These are phyloP conservation scores for Damaliscus lunatus DNA, from an alignment of 2,113 vertebrate species.

Conservation along the genomic window DNA sequence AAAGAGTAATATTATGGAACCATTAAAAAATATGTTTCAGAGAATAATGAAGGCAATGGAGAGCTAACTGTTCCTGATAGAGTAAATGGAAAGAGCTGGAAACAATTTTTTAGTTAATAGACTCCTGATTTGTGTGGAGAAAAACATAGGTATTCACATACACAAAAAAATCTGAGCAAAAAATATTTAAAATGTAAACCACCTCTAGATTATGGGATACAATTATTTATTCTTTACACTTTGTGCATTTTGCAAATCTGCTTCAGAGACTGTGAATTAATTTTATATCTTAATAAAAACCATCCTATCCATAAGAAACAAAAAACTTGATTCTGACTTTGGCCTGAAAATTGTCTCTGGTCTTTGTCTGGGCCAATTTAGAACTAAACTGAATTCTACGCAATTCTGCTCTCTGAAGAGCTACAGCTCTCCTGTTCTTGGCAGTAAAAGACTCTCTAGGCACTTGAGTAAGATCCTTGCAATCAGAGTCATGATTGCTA, in stretches of 20 bases:
- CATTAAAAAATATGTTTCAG: slow-evolving; percentile 23
- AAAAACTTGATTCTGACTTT: not conserved
- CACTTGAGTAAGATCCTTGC: slow-evolving; percentile 62
- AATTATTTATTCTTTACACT: slow-evolving; percentile 21
- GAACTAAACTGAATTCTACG: slow-evolving; percentile 27
- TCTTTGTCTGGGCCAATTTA: slow-evolving; percentile 59
- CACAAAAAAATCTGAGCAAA: not conserved
- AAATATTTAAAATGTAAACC: not conserved
- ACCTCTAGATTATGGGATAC: not conserved
- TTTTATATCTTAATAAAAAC: slow-evolving; percentile 41
- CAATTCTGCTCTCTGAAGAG: slow-evolving; percentile 48
- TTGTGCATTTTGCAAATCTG: slow-evolving; percentile 47
- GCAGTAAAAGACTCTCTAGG: slow-evolving; percentile 65
- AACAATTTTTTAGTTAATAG: slow-evolving; percentile 8
- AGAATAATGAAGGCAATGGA: not conserved
- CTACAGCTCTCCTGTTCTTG: not conserved
- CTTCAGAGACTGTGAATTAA: slow-evolving; percentile 36
- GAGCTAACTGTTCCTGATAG: not conserved
- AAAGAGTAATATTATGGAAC: not conserved
- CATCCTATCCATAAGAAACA: slow-evolving; percentile 26
- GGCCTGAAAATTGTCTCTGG: slow-evolving; percentile 36
- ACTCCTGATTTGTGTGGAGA: not conserved
- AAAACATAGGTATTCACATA: not conserved
- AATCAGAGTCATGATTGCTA: slow-evolving; percentile 72
- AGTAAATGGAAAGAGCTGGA: not conserved